phyloP scores from a whole-genome alignment of 2,888 invertebrate species.

The Villa cingulata region DNA sequence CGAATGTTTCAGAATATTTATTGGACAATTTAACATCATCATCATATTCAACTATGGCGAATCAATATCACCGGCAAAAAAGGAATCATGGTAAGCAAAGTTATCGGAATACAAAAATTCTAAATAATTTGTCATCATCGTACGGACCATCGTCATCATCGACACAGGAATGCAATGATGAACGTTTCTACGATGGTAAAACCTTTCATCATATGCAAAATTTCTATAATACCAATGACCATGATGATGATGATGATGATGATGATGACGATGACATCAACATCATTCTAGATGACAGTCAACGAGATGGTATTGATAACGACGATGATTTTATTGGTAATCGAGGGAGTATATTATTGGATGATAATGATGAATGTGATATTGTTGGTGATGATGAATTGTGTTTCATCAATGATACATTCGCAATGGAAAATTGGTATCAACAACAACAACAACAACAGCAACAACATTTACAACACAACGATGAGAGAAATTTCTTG shows the following conservation, averaged over 20 bases:
- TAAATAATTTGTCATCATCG: conserved; percentile 9
- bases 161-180: neutral
- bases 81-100: neutral
- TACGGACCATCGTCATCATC: conserved; percentile 7
- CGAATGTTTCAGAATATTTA: conserved; percentile 29
- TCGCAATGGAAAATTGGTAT: conserved; percentile 20
- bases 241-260: neutral
- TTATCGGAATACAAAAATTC: neutral
- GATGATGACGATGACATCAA: neutral
- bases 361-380: conserved; percentile 10
- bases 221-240: neutral
- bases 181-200: too few relatives aligned
- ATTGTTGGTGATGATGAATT: conserved; percentile 13
- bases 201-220: too few relatives aligned
- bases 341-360: too few relatives aligned
- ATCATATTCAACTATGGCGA: neutral
- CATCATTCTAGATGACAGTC: neutral
- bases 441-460: conserved; percentile 21
- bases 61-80: neutral
- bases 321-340: conserved; percentile 7
- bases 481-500: conserved; percentile 3
- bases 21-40: conserved; percentile 22
- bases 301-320: neutral
- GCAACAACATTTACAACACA: too few relatives aligned
- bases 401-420: conserved; percentile 17